Conservation (phyloP, 2,113 vertebrate genomes). For the Nothocercus julius region DNA sequence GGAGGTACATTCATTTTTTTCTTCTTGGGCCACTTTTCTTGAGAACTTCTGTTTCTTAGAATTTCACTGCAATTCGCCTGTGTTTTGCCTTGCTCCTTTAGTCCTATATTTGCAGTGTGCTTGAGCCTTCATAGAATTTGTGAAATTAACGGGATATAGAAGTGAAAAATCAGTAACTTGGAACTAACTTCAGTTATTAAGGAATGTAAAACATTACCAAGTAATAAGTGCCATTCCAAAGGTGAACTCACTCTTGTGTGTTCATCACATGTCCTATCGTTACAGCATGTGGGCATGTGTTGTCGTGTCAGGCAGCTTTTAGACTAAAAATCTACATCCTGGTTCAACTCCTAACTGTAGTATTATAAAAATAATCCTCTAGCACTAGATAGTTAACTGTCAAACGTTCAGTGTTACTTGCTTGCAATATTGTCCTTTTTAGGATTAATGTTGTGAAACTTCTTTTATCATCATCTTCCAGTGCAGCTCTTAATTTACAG, state of each 20-base stretch:
- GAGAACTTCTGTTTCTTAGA: neutral
- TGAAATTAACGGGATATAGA: neutral
- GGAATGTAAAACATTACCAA: neutral
- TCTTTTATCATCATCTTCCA: neutral
- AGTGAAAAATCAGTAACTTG: too few relatives aligned
- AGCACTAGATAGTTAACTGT: neutral
- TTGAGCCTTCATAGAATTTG: neutral
- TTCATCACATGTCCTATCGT: neutral
- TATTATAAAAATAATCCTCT: neutral
- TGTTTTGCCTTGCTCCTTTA: neutral
- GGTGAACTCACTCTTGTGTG: neutral
- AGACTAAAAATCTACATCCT: neutral
- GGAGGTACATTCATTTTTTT: neutral
- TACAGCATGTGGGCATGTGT: neutral
- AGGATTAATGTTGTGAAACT: neutral
- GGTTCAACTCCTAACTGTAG: neutral
- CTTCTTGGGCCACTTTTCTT: neutral
- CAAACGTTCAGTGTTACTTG: neutral
- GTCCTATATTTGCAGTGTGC: neutral
- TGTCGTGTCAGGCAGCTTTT: neutral
- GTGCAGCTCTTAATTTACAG: neutral
- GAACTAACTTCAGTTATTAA: neutral
- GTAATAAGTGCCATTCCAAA: neutral
- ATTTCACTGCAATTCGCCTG: neutral
- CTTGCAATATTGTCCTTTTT: neutral